Base-by-base conservation (phyloP, 2,797 vertebrate genomes). In the Eulemur albifrons region DNA sequence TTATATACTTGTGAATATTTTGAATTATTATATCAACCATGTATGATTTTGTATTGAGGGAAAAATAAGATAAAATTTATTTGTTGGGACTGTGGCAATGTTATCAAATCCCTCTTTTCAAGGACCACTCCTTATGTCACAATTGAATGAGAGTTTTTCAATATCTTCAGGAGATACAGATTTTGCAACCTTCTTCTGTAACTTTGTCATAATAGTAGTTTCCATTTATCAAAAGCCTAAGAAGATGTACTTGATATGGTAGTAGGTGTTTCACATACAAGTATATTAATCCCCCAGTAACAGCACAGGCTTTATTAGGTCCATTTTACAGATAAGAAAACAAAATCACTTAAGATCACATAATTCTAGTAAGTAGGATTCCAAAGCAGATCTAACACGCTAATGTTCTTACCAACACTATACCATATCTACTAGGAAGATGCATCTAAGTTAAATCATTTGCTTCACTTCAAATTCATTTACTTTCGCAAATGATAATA, bases 141-240 rank as follows among this genome's bases (percentile, higher is more conserved):
- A 82, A 77, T 90, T 92, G 89, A 90, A 69, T 57, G 12, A 95
- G 94, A 72, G 25, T 43, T 88, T 94, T 80, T 86, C 70, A 90
- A 21, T 88, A 43, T 57, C 67, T 75, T 76, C 48, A 86, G 69
- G 15, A 77, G 45, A 61, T 30, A 69, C 40, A 57, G 48, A 90
- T 70, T 95, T 86, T 48, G 8, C 14, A 65, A 54, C 6, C 27
- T 57, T 65, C 35, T 90, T 48, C 43, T 81, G 1, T 80, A 90
- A 87, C 14, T 82, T 52, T 67, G 30, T 75, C 63, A 48, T 40
- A 73, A 90, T 80, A 81, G 67, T 7, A 70, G 25, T 72, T 84
- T 67, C 38, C 50, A 70, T 65, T 83, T 87, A 61, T 65, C 32
- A 18, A 85, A 67, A 73, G 8, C 54, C 18, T 63, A 89, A 72